Conservation (phyloP, 2,797 vertebrate species). For the Platyrinchus mystaceus region DNA sequence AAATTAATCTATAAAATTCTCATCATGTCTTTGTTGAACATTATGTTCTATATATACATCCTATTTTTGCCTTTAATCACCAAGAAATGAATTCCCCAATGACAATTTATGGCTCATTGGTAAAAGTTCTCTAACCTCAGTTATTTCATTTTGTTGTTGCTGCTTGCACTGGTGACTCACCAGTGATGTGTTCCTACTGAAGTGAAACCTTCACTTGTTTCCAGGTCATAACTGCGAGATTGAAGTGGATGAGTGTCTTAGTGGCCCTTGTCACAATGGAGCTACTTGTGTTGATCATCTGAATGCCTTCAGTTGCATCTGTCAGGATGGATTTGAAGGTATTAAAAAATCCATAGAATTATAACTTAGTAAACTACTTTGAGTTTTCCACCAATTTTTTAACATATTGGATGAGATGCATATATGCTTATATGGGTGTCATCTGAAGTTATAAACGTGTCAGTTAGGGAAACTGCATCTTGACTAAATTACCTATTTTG, state of each 20-base stretch:
- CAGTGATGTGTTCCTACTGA: constrained; percentile 14
- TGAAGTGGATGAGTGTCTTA: constrained; percentile 83
- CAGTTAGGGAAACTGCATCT: neutral
- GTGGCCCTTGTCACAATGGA: constrained; percentile 78
- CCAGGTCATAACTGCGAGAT: constrained; percentile 82
- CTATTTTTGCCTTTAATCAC: neutral
- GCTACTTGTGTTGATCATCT: constrained; percentile 79
- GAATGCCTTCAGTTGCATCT: constrained; percentile 78
- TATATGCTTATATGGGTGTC: neutral
- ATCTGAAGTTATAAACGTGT: neutral
- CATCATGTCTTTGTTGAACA: neutral
- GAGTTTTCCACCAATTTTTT: neutral
- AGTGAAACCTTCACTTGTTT: constrained; percentile 52
- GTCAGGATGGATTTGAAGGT: constrained; percentile 81
- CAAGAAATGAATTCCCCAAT: neutral
- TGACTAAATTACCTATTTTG: neutral
- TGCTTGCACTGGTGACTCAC: neutral
- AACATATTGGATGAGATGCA: neutral
- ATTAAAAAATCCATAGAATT: neutral
- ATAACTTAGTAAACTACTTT: neutral
- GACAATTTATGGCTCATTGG: neutral
- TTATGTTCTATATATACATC: neutral
- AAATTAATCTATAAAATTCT: neutral
- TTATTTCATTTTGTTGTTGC: constrained; percentile 17
- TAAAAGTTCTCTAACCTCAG: neutral